Conservation (phyloP, 2,888 invertebrate genomes). For the Buathra laborator region DNA sequence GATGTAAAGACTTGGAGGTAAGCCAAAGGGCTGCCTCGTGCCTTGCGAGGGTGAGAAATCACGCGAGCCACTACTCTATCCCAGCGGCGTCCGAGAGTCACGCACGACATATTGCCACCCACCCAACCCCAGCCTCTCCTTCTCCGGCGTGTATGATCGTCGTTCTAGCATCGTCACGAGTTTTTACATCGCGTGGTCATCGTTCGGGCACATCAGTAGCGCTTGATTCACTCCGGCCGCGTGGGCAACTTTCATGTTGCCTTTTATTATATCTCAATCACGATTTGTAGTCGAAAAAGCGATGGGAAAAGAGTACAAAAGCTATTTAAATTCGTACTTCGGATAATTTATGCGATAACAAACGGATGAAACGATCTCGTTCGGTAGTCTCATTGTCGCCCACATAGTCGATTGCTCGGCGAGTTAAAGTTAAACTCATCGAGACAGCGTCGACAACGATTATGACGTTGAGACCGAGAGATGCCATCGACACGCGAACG, state of each 20-base stretch:
- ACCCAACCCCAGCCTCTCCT: neutral
- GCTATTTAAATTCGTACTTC: neutral
- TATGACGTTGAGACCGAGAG: conserved; percentile 33
- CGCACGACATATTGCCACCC: conserved; percentile 57
- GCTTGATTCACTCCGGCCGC: neutral
- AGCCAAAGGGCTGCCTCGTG: conserved; percentile 66
- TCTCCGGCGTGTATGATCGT: conserved; percentile 8
- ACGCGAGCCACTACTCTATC: conserved; percentile 69
- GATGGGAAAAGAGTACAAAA: neutral
- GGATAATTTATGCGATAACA: neutral
- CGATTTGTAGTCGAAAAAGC: neutral
- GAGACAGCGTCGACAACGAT: conserved; percentile 44
- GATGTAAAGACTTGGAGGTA: conserved; percentile 58
- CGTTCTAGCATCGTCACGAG: conserved; percentile 44
- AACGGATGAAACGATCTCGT: conserved; percentile 38
- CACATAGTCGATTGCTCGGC: conserved; percentile 43
- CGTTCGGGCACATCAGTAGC: neutral
- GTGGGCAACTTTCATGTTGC: neutral
- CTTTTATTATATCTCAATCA: conserved; percentile 23
- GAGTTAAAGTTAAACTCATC: conserved; percentile 63
- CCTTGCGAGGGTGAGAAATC: conserved; percentile 72
- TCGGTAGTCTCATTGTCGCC: conserved; percentile 37
- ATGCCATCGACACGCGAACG: conserved; percentile 70
- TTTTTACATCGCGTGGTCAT: conserved; percentile 53
- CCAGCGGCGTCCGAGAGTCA: conserved; percentile 54